phyloP scores from a whole-genome alignment of 2,113 vertebrate genomes.

The Amazona guildingii region DNA sequence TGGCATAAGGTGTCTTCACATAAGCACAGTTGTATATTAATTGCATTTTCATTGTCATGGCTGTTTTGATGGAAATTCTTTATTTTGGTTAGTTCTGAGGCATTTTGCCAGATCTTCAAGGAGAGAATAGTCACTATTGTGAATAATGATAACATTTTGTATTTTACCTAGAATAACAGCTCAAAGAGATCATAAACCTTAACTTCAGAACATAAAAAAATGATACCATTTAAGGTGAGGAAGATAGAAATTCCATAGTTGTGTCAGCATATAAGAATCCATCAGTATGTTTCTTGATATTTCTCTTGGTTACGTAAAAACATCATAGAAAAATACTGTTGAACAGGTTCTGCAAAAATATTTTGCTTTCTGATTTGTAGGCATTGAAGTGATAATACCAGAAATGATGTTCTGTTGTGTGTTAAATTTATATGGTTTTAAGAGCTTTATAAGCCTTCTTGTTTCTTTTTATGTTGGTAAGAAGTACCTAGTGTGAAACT shows the following conservation, averaged over 20 bases:
- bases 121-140: neutral
- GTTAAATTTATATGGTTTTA: neutral
- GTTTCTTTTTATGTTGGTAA: neutral
- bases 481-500: neutral
- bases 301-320: neutral
- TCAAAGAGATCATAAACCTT: neutral
- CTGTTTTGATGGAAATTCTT: neutral
- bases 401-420: neutral
- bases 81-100: neutral
- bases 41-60: neutral
- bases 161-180: neutral
- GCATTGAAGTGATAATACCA: neutral
- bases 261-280: neutral
- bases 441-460: neutral
- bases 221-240: neutral
- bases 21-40: neutral
- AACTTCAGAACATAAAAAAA: neutral
- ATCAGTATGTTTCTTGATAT: neutral
- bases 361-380: neutral
- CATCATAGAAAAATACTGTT: neutral
- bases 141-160: neutral
- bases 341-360: neutral
- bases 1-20: neutral
- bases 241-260: neutral
- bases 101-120: neutral